Conservation (phyloP, 2,888 invertebrate genomes). For the Serrognathus titanus region DNA sequence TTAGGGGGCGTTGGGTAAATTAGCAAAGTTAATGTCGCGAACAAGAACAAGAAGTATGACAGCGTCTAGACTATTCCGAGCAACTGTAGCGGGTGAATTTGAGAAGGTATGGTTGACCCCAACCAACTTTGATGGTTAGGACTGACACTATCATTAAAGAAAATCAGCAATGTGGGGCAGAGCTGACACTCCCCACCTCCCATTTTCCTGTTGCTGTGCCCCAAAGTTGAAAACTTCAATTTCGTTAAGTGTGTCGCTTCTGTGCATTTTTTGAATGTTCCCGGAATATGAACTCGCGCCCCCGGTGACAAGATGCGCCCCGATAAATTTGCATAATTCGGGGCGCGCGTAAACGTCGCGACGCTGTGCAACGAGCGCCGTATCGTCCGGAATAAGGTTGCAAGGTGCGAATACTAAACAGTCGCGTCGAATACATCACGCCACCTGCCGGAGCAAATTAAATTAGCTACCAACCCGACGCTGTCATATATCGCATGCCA, state of each 20-base stretch:
- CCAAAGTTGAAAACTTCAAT: background rate
- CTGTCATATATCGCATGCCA: constrained; percentile 42
- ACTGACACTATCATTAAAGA: background rate
- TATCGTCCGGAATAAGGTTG: constrained; percentile 1
- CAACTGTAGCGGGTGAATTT: background rate
- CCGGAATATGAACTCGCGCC: no score
- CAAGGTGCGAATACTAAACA: constrained; percentile 28
- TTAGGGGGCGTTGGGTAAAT: background rate
- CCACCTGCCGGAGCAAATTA: constrained; percentile 38
- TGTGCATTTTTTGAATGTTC: no score
- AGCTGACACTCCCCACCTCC: no score
- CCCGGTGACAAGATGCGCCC: no score
- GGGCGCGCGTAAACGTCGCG: no score
- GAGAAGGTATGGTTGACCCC: no score
- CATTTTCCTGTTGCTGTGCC: no score
- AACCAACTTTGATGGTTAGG: background rate
- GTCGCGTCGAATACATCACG: constrained; percentile 38
- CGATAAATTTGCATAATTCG: no score
- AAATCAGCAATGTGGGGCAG: no score
- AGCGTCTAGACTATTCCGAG: background rate
- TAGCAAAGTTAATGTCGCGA: background rate
- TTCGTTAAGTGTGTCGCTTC: no score
- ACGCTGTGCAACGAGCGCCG: background rate
- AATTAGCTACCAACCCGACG: constrained; percentile 39
- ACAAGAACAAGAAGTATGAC: constrained; percentile 2